Evolutionary conservation across 2,113 vertebrate genomes (phyloP).

Genomic region (Burhinus bistriatus): DNA sequence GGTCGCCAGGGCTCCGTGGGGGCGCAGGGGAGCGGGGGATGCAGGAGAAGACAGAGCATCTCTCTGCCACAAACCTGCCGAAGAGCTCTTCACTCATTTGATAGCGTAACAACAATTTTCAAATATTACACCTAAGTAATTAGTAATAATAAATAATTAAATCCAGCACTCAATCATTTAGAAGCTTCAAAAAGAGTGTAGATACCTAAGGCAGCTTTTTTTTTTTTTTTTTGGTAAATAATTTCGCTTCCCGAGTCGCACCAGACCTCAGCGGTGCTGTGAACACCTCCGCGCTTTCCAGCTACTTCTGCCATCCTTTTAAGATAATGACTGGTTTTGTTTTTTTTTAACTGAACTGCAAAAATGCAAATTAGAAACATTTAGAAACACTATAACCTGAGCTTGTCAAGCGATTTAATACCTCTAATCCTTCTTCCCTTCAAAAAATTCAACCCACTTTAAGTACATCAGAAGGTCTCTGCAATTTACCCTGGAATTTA

Average conservation of each 20-base stretch:
- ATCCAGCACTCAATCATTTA: background rate
- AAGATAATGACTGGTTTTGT: background rate
- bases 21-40: accelerated
- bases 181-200: background rate
- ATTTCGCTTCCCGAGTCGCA: background rate
- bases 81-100: background rate
- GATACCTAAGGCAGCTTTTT: background rate
- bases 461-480: background rate
- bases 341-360: background rate
- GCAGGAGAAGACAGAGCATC: background rate
- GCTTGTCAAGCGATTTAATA: background rate
- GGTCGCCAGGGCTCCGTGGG: accelerated
- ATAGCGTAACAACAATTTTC: accelerated
- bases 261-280: background rate
- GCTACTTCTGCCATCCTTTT: background rate
- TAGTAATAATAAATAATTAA: background rate
- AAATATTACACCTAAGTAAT: background rate
- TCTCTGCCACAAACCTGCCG: accelerated
- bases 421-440: background rate
- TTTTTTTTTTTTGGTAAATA: background rate
- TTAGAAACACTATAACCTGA: background rate
- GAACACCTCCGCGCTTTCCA: background rate
- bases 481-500: background rate
- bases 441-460: background rate
- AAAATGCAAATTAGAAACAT: background rate